Evolutionary conservation across 37 sponge, comb jelly and placozoan species (phyloP).

Genomic region (Halichondria panicea): DNA sequence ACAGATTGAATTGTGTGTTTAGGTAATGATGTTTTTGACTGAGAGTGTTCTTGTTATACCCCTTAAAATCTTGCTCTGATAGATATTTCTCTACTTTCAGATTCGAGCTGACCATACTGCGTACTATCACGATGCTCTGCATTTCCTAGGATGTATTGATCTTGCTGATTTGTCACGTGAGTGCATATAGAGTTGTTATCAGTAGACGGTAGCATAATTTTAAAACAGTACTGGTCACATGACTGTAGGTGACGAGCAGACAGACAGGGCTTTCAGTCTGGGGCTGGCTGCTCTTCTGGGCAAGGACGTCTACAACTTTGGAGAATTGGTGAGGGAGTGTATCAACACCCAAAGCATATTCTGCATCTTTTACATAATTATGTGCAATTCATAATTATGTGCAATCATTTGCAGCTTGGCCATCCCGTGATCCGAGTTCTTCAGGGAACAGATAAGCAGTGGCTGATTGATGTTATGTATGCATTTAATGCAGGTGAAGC

Average conservation of each 20-base stretch:
- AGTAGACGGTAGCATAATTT: neutral
- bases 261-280: conserved; percentile 73
- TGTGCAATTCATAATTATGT: neutral
- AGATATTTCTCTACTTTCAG: conserved; percentile 14
- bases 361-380: neutral
- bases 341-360: no score
- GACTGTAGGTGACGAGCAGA: conserved; percentile 50
- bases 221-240: neutral
- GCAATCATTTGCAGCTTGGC: conserved; percentile 41
- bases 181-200: neutral
- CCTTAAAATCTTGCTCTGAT: no score
- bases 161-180: conserved; percentile 62
- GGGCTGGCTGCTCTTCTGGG: conserved; percentile 87
- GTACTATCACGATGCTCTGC: conserved; percentile 80
- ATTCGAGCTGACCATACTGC: conserved; percentile 58
- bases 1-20: no score
- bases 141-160: conserved; percentile 88
- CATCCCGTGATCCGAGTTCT: conserved; percentile 79
- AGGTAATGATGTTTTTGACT: no score
- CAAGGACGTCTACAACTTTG: conserved; percentile 88
- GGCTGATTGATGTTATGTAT: conserved; percentile 75
- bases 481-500: conserved; percentile 82
- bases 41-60: no score
- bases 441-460: conserved; percentile 62
- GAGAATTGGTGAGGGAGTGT: conserved; percentile 77